A percentile compares a stretch with the other conserved stretches of the same genome.
Evolutionary conservation across 1,140 invertebrate genomes (phyloP).

Genomic region (Idris sp.): DNA sequence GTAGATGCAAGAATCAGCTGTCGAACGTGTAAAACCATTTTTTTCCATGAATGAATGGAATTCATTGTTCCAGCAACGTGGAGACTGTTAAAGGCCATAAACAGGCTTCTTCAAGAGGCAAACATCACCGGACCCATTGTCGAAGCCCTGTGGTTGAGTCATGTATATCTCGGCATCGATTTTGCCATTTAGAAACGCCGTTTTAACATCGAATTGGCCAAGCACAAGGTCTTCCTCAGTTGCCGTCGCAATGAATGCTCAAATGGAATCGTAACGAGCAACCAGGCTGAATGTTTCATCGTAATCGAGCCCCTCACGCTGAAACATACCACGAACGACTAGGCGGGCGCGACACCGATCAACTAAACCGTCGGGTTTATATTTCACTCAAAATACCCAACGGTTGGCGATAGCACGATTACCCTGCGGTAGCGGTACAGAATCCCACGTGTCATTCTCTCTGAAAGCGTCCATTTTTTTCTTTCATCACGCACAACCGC

Average conservation of each 20-base stretch:
- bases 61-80: conserved; percentile 15
- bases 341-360: conserved; percentile 47
- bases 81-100: conserved; percentile 19
- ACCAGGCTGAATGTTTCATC: conserved; percentile 64
- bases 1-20: conserved; percentile 16
- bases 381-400: conserved; percentile 68
- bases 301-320: conserved; percentile 59
- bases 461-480: background rate
- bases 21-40: conserved; percentile 11
- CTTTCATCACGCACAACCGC: conserved; percentile 69
- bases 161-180: conserved; percentile 28
- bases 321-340: conserved; percentile 58
- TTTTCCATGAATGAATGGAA: conserved; percentile 21
- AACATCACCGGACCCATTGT: conserved; percentile 15
- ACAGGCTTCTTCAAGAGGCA: conserved; percentile 9
- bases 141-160: conserved; percentile 30
- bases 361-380: conserved; percentile 27
- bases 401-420: conserved; percentile 28
- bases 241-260: conserved; percentile 65
- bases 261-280: conserved; percentile 59
- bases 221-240: conserved; percentile 47
- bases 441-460: conserved; percentile 13
- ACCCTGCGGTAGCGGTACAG: conserved; percentile 1
- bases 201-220: conserved; percentile 67
- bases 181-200: conserved; percentile 51